Evolutionary conservation across 2,888 invertebrate species (phyloP).

Genomic region (Latheticus oryzae): DNA sequence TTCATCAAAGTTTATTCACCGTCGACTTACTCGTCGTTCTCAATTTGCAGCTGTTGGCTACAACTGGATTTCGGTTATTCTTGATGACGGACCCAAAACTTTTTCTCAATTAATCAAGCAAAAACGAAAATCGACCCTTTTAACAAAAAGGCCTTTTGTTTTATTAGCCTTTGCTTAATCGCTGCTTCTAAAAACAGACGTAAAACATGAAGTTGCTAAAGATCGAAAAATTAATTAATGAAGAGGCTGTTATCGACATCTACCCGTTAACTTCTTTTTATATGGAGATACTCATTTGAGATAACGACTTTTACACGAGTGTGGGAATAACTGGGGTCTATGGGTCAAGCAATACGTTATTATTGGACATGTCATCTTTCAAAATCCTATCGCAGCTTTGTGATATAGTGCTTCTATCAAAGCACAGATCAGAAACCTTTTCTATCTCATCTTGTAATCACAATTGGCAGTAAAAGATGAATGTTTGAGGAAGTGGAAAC

Average conservation of each 20-base stretch:
- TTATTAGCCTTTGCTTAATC: slow-evolving; percentile 9
- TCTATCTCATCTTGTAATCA: slow-evolving; percentile 18
- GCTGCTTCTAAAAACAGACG: background rate
- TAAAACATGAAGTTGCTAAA: too few relatives aligned
- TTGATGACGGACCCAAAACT: slow-evolving; percentile 10
- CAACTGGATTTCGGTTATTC: slow-evolving; percentile 30
- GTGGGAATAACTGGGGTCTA: slow-evolving; percentile 15
- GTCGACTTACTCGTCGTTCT: slow-evolving; percentile 30
- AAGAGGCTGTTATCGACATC: slow-evolving; percentile 2
- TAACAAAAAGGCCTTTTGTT: slow-evolving; percentile 4
- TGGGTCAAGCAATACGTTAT: slow-evolving; percentile 25
- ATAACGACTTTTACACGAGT: slow-evolving; percentile 5
- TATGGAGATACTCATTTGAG: slow-evolving; percentile 5
- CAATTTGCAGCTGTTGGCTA: slow-evolving; percentile 20
- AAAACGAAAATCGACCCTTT: slow-evolving; percentile 11
- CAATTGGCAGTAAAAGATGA: slow-evolving; percentile 8
- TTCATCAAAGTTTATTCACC: slow-evolving; percentile 48
- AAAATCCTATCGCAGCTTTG: slow-evolving; percentile 16
- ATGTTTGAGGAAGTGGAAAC: slow-evolving; percentile 6
- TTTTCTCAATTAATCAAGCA: slow-evolving; percentile 9
- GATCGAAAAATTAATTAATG: too few relatives aligned
- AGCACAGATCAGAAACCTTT: slow-evolving; percentile 12
- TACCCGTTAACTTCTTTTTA: background rate
- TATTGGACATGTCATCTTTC: slow-evolving; percentile 27
- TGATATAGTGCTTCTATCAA: slow-evolving; percentile 29